Evolutionary conservation across 2,888 invertebrate species (phyloP).

Genomic region (Drosophila crucigera): DNA sequence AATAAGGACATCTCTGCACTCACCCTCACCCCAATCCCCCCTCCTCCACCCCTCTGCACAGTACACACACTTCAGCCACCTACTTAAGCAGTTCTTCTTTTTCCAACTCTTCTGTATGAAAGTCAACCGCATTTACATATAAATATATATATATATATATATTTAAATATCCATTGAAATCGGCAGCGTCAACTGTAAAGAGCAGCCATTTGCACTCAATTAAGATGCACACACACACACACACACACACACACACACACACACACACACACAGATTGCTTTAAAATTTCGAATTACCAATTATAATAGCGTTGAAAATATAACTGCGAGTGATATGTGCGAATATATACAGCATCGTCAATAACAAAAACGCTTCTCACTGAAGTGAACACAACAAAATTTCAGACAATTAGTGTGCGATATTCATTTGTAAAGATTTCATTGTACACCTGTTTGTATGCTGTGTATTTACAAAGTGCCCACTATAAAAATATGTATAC

Average conservation of each 20-base stretch:
- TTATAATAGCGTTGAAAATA: constrained; percentile 4
- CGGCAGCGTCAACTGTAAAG: constrained; percentile 20
- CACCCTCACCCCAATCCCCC: background rate
- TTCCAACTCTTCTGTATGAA: constrained; percentile 34
- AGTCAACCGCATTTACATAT: constrained; percentile 42
- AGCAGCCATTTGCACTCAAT: constrained; percentile 38
- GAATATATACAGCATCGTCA: background rate
- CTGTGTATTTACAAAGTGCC: background rate
- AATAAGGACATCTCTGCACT: constrained; percentile 30
- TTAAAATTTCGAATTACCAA: constrained; percentile 2
- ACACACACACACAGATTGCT: constrained; percentile 4
- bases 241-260: constrained; percentile 5
- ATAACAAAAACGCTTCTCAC: background rate
- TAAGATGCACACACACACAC: constrained; percentile 5
- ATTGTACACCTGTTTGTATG: background rate
- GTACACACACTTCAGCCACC: background rate
- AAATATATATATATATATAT: constrained; percentile 41
- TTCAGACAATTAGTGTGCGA: background rate
- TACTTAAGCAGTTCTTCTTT: constrained; percentile 9
- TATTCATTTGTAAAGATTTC: background rate
- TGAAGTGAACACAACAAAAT: background rate
- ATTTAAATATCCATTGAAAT: constrained; percentile 38
- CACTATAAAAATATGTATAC: background rate
- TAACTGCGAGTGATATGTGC: background rate
- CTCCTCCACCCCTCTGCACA: background rate